Base-by-base conservation (phyloP, 2,113 vertebrate species). In the Anas platyrhynchos region DNA sequence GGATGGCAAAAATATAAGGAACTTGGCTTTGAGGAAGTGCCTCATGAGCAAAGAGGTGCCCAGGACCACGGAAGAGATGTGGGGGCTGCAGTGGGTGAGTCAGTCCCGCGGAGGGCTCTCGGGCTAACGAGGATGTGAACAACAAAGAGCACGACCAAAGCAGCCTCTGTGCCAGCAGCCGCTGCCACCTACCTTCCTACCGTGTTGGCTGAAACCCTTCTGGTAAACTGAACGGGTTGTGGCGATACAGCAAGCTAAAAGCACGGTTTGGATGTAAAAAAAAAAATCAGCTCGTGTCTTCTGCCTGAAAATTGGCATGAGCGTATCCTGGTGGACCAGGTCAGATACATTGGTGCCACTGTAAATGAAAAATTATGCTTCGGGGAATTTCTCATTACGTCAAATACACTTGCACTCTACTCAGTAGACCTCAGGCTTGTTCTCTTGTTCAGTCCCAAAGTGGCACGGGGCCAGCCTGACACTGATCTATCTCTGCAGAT, bases 151-250 rank as follows among this genome's bases (percentile, higher is more conserved):
- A 5, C 0, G 5, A 55, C 23, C 41, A 13, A 62, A 29, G 23
- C 72, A 65, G 36, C 55, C 17, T 31, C 3, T 79, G 43, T 17
- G n/a, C 71, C 74, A 38, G 66, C 25, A 38, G 1, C 3, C 1
- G 11, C 2, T 14, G 36, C 59, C 77, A 78, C 55, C n/a, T 88
- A 13, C 44, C 48, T n/a, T 6, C 17, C 34, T 22, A 43, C 16
- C 11, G 0, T 20, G n/a, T 21, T 9, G 0, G 22, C 68, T 26
- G 59, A 48, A 63, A 38, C 26, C 41, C 56, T 26, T 2, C 41
- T 3, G 4, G 5, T 18, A 13, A 27, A 1, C 61, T 1, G 11
- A 17, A 43, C 10, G 6, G 26, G 8, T 3, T 8, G 3, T 29
- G 26, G 74, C 9, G 66, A 66, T 2, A 26, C 29, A 11, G 38